A percentile compares a stretch with the other conserved stretches of the same genome.
Conservation (phyloP, 2,113 vertebrate species). For the Triplophysa rosa region DNA sequence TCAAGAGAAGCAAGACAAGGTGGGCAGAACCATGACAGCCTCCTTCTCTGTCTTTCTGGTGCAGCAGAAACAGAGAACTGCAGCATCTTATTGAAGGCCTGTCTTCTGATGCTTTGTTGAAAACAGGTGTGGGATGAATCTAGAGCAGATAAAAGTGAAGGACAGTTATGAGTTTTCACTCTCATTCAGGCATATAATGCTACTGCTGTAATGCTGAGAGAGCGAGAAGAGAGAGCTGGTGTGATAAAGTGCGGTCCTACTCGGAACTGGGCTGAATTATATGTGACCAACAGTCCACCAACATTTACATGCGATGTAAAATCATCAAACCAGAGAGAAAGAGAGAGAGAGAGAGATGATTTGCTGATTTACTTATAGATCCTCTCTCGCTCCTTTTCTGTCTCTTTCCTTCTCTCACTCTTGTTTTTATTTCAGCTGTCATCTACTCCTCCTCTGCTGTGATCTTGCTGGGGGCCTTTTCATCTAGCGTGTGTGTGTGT, state of each 20-base stretch:
- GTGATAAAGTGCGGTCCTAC: not conserved
- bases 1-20: too few species aligned
- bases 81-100: constrained; percentile 22
- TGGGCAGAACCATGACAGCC: too few species aligned
- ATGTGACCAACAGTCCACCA: constrained; percentile 1
- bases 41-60: not conserved
- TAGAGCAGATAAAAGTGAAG: constrained; percentile 22
- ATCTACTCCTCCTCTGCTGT: constrained; percentile 64
- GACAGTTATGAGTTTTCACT: not conserved
- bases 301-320: constrained; percentile 57
- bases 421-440: constrained; percentile 70
- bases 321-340: constrained; percentile 44
- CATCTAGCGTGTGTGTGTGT: constrained; percentile 21
- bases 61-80: not conserved
- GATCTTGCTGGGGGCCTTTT: constrained; percentile 56
- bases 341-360: constrained; percentile 26
- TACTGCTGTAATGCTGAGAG: constrained; percentile 53
- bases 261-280: constrained; percentile 13
- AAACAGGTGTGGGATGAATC: constrained; percentile 63
- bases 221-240: not conserved
- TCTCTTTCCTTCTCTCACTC: constrained; percentile 50
- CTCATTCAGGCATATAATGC: constrained; percentile 63
- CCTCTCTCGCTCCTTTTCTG: constrained; percentile 2
- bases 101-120: constrained; percentile 62
- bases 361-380: constrained; percentile 40